Evolutionary conservation across 2,888 invertebrate species (phyloP).

Genomic region (Drosophila setosimentum): DNA sequence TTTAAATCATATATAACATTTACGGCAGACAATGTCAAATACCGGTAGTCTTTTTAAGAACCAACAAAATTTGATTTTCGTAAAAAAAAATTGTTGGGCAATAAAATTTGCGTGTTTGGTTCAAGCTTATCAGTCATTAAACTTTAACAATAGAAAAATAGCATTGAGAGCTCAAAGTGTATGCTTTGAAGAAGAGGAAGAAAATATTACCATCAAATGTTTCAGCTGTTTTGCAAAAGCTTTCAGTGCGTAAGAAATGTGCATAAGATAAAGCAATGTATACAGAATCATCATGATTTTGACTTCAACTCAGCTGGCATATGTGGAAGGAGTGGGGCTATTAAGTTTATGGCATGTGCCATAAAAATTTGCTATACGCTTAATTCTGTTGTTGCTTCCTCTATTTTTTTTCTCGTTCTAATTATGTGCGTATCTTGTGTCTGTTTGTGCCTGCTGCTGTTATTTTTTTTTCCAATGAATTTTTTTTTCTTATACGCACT

Average conservation of each 20-base stretch:
- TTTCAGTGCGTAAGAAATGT: constrained; percentile 43
- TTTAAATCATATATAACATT: constrained; percentile 40
- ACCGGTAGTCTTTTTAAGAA: constrained; percentile 10
- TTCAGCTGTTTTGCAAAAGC: constrained; percentile 65
- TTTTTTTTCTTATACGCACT: constrained; percentile 61
- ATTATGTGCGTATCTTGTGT: constrained; percentile 54
- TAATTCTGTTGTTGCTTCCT: constrained; percentile 14
- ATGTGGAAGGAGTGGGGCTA: constrained; percentile 37
- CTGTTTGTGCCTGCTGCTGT: constrained; percentile 27
- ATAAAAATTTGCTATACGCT: constrained; percentile 51
- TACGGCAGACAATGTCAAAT: constrained; percentile 41
- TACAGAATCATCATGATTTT: constrained; percentile 63
- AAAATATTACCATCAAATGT: constrained; percentile 56
- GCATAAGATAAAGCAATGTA: not conserved
- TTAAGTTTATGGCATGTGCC: constrained; percentile 67
- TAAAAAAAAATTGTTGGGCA: constrained; percentile 8
- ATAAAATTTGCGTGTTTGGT: constrained; percentile 37
- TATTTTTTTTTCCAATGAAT: constrained; percentile 26
- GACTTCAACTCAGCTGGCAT: constrained; percentile 35
- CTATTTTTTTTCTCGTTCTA: constrained; percentile 34
- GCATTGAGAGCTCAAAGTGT: constrained; percentile 36
- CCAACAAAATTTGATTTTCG: not conserved
- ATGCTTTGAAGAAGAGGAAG: constrained; percentile 37
- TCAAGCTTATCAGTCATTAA: constrained; percentile 76
- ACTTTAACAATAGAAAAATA: constrained; percentile 52